Evolutionary conservation across 2,113 vertebrate species (phyloP).

Genomic region (Sprattus sprattus): DNA sequence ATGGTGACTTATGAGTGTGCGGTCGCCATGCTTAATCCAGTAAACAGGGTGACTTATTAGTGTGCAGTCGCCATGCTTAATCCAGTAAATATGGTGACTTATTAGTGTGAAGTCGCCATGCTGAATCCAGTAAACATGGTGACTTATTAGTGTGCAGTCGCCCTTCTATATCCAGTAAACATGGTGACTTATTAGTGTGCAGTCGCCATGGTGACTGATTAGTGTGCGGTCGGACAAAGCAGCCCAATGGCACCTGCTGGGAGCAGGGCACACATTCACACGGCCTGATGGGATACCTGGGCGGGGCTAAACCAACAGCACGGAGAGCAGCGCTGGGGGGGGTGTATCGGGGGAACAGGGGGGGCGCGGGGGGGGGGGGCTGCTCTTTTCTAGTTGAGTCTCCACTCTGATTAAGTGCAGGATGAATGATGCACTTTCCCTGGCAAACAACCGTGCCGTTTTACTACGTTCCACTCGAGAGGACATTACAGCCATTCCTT

Average conservation of each 20-base stretch:
- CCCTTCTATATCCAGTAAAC: no score
- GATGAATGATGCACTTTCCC: not conserved
- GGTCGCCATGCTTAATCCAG: no score
- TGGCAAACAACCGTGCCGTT: not conserved
- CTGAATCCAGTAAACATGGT: no score
- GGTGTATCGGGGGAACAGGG: not conserved
- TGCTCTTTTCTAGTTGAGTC: not conserved
- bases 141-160: no score
- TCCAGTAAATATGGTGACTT: no score
- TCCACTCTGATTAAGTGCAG: not conserved
- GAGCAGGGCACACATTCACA: not conserved
- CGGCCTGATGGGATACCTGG: not conserved
- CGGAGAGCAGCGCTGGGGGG: not conserved
- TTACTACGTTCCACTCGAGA: not conserved
- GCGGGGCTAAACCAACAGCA: not conserved
- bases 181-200: no score
- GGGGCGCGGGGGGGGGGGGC: not conserved
- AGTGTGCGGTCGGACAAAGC: constrained; percentile 32
- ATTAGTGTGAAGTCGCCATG: no score
- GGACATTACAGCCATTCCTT: not conserved
- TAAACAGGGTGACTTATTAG: no score
- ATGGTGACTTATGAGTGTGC: no score
- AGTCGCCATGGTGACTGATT: no score
- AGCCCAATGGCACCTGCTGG: constrained; percentile 25
- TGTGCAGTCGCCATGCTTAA: no score